Base-by-base conservation (phyloP, 2,888 invertebrate species). In the Dasypogon diadema region DNA sequence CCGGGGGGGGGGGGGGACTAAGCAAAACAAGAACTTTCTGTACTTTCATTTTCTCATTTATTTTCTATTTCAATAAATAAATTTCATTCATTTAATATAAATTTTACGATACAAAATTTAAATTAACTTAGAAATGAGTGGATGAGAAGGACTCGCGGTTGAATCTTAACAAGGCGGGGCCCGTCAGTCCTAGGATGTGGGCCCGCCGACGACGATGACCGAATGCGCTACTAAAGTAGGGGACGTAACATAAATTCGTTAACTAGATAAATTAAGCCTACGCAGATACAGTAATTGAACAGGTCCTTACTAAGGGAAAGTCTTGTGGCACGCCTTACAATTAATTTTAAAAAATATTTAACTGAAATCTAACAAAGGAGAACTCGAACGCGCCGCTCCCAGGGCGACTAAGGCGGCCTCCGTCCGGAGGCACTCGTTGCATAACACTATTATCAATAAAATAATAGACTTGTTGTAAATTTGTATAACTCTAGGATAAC, bases 321-420 rank as follows among this genome's bases (percentile, higher is more conserved):
- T 75, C 75, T 75, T 75, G 46, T 75, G 75, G 75, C 75, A 75
- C 68, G 75, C 68, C 75, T 75, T 56, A 56, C 12, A 70, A 51
- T 18, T 54, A 54, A 21, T 21, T 54, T 16, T 18, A 54, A 54
- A 54, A 65, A 65, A 54, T 12, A 54, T 51, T 26, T 24, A n/a
- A n/a, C 26, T 68, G 24, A 46, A 26, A 51, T 48, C 51, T 68
- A 70, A 73, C 37, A 56, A 56, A 56, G n/a, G 34, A 26, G 18
- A 34, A 22, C 14, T n/a, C 22, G 46, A 42, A 21, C 21, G 54
- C 12, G 0, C 22, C 6, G 26, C 55, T 37, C 42, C 30, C 56
- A 37, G 18, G 10, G 34, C 30, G 54, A 55, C 55, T 73, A 55
- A 56, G 51, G 26, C 54, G 54, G 56, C 56, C 34, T 54, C 54